Evolutionary conservation across 2,888 invertebrate species (phyloP), one percentile per base, ranked within the genome.

Genomic region (Nipponacmea schrenckii): DNA sequence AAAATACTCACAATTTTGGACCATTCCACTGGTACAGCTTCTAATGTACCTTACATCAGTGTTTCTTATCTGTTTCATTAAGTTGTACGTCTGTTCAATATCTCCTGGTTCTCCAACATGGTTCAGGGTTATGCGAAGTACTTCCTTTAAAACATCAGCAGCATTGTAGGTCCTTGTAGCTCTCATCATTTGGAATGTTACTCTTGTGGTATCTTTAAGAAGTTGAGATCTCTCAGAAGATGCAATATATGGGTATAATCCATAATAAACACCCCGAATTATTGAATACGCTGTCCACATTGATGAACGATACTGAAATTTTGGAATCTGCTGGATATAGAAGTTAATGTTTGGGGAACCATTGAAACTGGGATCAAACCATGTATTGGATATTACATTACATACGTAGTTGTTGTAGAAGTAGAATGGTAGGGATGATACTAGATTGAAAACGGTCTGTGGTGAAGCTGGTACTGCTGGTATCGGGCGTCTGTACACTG

Each of bases 391-490:
- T 39, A 39, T 39, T 8, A 67, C 50, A 12, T 67, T 48, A 45
- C 68, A 69, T 20, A 69, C 27, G 63, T 63, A 69, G 63, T 69
- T 69, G 63, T 63, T 63, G 45, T 69, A 69, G 20, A 69, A 44
- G 15, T 45, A 46, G 62, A 62, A 39, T 5, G 68, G 68, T 63
- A 69, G 62, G 24, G 20, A 45, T 4, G 26, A 24, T 12, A 62
- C 46, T 20, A 62, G 17, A 24, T 67, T 67, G 56, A 67, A 62
- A 10, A 67, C 67, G 8, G 39, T 10, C 8, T 39, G 39, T 39
- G 39, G 39, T 39, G 7, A 10, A 2, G 39, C 39, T 39, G 39
- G 39, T 39, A 10, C 39, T 39, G 8, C 39, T 39, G 39, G 39
- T 8, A 10, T 10, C 10, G 39, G 39, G 4, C 8, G 39, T 5